A percentile compares a stretch with the other conserved stretches of the same genome.
Evolutionary conservation across 2,113 vertebrate species (phyloP).

Genomic region (Holacanthus passer): DNA sequence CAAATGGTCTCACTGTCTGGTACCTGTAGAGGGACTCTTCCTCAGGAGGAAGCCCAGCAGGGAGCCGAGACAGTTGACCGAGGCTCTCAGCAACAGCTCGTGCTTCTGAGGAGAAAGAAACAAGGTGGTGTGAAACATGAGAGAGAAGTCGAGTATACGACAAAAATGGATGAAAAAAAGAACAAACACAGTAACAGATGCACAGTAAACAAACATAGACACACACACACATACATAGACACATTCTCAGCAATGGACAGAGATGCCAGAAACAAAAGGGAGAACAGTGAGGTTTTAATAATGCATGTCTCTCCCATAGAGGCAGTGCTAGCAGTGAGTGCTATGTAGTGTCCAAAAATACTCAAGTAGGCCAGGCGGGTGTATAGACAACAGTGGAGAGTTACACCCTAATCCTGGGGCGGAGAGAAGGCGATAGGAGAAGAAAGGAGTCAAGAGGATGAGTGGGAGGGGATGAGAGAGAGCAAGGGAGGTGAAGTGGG

Average conservation of each 20-base stretch:
- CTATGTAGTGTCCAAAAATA: constrained; percentile 69
- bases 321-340: constrained; percentile 38
- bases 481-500: constrained; percentile 4
- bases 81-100: constrained; percentile 86
- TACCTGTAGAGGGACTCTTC: constrained; percentile 87
- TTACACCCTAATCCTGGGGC: constrained; percentile 49
- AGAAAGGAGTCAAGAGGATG: constrained; percentile 32
- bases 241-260: constrained; percentile 17
- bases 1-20: constrained; percentile 13
- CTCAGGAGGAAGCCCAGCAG: constrained; percentile 88
- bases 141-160: background rate
- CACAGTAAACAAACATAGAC: constrained; percentile 3
- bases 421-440: constrained; percentile 24
- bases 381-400: constrained; percentile 44
- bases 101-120: constrained; percentile 86
- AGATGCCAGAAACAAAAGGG: constrained; percentile 45
- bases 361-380: constrained; percentile 71
- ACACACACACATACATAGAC: background rate
- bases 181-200: constrained; percentile 27
- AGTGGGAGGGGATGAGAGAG: constrained; percentile 28
- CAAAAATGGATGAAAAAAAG: no score
- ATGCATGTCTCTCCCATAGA: constrained; percentile 60
- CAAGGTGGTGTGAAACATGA: background rate
- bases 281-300: constrained; percentile 65
- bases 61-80: constrained; percentile 89